Evolutionary conservation across 2,113 vertebrate genomes (phyloP).

Genomic region (Callaeas wilsoni): DNA sequence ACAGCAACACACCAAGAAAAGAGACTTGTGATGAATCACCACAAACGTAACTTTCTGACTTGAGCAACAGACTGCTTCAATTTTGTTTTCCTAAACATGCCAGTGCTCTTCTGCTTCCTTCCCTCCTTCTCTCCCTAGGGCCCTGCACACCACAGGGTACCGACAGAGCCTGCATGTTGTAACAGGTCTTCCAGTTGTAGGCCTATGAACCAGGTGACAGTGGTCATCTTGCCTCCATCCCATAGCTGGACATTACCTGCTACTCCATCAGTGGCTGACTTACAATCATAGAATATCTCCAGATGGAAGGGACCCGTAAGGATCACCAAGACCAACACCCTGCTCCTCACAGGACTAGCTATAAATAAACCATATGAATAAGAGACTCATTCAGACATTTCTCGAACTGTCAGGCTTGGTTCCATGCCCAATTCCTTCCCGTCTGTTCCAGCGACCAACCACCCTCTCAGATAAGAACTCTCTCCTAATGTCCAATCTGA

Average conservation of each 20-base stretch:
- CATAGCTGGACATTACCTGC: background rate
- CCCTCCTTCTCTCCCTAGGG: background rate
- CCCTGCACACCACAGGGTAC: background rate
- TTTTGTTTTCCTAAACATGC: background rate
- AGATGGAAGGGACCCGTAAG: background rate
- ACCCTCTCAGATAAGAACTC: background rate
- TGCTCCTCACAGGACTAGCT: background rate
- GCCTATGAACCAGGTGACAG: background rate
- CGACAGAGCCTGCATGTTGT: background rate
- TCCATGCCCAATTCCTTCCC: background rate
- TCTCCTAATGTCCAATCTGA: background rate
- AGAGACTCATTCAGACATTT: background rate
- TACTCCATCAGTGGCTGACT: background rate
- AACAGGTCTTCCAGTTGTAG: background rate
- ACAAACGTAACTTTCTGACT: background rate
- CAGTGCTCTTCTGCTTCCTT: background rate
- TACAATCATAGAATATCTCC: background rate
- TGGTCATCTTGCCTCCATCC: background rate
- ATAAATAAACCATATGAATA: background rate
- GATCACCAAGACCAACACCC: background rate
- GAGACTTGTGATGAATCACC: background rate
- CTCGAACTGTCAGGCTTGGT: background rate
- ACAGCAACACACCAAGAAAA: background rate
- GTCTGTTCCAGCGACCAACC: background rate
- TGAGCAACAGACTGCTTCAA: background rate